Evolutionary conservation across 2,888 invertebrate species (phyloP).

Genomic region (Lobophora halterata): DNA sequence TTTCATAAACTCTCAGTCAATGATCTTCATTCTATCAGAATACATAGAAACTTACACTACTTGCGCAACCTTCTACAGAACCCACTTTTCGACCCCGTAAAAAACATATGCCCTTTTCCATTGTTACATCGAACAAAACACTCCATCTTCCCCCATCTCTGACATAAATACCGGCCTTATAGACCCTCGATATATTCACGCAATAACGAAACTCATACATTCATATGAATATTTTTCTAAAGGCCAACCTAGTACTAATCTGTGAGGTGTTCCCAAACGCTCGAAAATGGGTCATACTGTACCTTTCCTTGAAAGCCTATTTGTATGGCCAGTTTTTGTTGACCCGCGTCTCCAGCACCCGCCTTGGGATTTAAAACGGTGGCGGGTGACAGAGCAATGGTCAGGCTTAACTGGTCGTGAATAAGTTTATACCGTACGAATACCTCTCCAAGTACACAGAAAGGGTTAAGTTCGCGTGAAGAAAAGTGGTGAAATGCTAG

Average conservation of each 20-base stretch:
- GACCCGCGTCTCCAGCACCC: slow-evolving; percentile 26
- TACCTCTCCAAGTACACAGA: slow-evolving; percentile 57
- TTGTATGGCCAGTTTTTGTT: slow-evolving; percentile 36
- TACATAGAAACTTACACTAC: slow-evolving; percentile 4
- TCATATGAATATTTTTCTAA: slow-evolving; percentile 56
- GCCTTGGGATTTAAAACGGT: slow-evolving; percentile 20
- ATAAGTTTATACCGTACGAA: slow-evolving; percentile 62
- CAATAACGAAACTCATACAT: slow-evolving; percentile 51
- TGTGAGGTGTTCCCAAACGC: slow-evolving; percentile 53
- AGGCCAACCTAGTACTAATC: slow-evolving; percentile 55
- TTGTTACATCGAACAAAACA: slow-evolving; percentile 35
- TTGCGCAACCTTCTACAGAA: slow-evolving; percentile 12
- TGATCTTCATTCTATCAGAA: too few relatives aligned
- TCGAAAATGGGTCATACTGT: slow-evolving; percentile 60
- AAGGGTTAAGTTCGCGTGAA: slow-evolving; percentile 56
- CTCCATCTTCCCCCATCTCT: slow-evolving; percentile 21
- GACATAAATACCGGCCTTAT: slow-evolving; percentile 36
- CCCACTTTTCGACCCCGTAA: slow-evolving; percentile 21
- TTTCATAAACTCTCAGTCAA: too few relatives aligned
- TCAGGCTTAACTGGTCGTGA: slow-evolving; percentile 40
- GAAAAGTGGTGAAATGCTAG: slow-evolving; percentile 63
- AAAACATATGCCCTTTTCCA: slow-evolving; percentile 24
- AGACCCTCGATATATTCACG: slow-evolving; percentile 39
- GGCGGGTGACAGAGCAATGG: slow-evolving; percentile 29
- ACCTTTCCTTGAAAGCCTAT: slow-evolving; percentile 53